Evolutionary conservation across 1,140 invertebrate genomes (phyloP), one percentile per base, ranked within the genome.

Genomic region (Drosophila novamexicana): DNA sequence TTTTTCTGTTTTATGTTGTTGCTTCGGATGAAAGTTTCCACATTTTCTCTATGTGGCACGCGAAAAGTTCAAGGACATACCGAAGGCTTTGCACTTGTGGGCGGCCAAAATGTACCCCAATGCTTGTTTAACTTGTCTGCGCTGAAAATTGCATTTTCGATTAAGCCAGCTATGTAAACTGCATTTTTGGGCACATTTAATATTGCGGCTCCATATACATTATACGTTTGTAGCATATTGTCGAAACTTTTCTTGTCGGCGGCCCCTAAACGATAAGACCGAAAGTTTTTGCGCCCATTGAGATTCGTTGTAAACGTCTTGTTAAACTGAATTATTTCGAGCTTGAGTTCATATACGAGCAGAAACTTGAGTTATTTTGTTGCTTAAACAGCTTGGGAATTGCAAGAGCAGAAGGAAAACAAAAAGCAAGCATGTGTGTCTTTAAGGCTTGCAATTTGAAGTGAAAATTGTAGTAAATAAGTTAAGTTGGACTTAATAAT

Each of bases 51-150:
- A 29, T 29, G 40, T 77, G 69, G 75, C 49, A 73, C 73, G 80
- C 80, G 71, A 70, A 89, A 88, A 89, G 85, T 89, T 89, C 84
- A 89, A 89, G 84, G 84, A 57, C 84, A 90, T 49, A 52, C 22
- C 47, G 22, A 29, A 29, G 22, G 18, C 37, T 37, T 53, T 16
- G 39, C 58, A 39, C 18, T 50, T 72, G 39, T 37, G 54, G 29
- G 18, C 10, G 16, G 1, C 12, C 5, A 1, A 9, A 10, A 12
- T 9, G 12, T 36, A 9, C 32, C 40, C 39, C 37, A 58, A 59
- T 47, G 77, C 68, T 74, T 82, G 76, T 79, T 81, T 78, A 63
- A 86, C 78, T 76, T 79, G 75, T 79, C 72, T 82, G 67, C 65
- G 22, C 34, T 64, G 64, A 70, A 72, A 79, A 86, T 83, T 86